Evolutionary conservation across 2,797 vertebrate genomes (phyloP).

Genomic region (Dendrocincla fuliginosa): DNA sequence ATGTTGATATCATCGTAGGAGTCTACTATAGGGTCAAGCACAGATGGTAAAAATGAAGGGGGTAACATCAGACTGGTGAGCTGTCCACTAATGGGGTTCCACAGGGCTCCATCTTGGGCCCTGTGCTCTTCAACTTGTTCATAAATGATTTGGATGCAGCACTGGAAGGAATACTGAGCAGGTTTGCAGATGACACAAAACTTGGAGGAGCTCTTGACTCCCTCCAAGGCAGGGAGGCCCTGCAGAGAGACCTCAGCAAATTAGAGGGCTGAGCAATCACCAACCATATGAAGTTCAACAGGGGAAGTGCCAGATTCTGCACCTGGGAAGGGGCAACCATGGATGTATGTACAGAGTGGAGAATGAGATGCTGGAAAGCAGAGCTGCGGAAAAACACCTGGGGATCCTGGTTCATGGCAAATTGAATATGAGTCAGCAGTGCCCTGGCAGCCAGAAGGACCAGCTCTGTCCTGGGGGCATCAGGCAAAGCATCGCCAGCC

Average conservation of each 20-base stretch:
- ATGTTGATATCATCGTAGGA: not conserved
- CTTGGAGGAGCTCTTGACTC: not conserved
- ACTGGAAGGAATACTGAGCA: not conserved
- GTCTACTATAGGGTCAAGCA: not conserved
- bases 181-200: not conserved
- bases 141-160: not conserved
- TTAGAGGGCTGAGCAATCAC: not conserved
- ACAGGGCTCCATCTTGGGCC: not conserved
- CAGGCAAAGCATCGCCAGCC: not conserved
- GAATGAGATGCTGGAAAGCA: not conserved
- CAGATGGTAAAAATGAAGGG: not conserved
- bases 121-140: too few relatives aligned
- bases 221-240: not conserved
- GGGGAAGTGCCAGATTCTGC: not conserved
- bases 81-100: not conserved
- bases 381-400: not conserved
- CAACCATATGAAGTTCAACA: not conserved
- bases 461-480: not conserved
- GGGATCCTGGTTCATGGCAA: not conserved
- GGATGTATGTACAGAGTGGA: not conserved
- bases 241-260: not conserved
- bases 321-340: not conserved
- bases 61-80: not conserved
- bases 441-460: too few relatives aligned
- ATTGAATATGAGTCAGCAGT: not conserved